Conservation (phyloP, 2,113 vertebrate species). For the Caretta caretta region DNA sequence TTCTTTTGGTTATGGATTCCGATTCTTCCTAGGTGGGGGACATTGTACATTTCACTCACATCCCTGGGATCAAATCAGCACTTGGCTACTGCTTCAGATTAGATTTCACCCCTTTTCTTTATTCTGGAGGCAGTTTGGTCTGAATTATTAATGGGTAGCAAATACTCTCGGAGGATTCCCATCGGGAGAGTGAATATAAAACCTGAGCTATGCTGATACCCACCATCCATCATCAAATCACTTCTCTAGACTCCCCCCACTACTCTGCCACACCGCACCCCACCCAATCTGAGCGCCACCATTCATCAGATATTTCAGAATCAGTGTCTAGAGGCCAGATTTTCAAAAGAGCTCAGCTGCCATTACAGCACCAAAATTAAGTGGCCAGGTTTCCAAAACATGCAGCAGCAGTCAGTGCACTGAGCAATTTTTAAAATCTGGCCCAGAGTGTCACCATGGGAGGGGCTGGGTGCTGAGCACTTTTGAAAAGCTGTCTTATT, state of each 20-base stretch:
- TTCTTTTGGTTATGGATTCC: slow-evolving; percentile 6
- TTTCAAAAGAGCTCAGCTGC: neutral
- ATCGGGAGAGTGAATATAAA: accelerated
- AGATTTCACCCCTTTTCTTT: neutral
- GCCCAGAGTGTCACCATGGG: too few species aligned
- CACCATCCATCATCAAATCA: neutral
- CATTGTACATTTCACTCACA: neutral
- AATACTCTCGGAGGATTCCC: neutral
- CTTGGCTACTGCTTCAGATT: neutral
- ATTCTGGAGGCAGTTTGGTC: neutral
- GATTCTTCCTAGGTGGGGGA: neutral
- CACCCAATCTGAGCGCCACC: neutral
- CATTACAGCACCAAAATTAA: neutral
- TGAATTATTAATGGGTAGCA: slow-evolving; percentile 31
- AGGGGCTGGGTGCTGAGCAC: too few species aligned
- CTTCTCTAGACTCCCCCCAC: neutral
- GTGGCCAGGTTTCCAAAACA: neutral
- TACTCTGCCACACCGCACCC: neutral
- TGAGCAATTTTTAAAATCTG: neutral
- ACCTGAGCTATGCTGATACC: neutral
- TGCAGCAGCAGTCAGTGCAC: too few species aligned
- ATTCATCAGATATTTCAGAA: neutral
- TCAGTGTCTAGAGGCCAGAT: neutral
- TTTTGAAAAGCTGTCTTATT: too few species aligned
- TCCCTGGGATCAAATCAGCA: neutral